Conservation (phyloP, 1,140 invertebrate genomes). For the Bombus breviceps region DNA sequence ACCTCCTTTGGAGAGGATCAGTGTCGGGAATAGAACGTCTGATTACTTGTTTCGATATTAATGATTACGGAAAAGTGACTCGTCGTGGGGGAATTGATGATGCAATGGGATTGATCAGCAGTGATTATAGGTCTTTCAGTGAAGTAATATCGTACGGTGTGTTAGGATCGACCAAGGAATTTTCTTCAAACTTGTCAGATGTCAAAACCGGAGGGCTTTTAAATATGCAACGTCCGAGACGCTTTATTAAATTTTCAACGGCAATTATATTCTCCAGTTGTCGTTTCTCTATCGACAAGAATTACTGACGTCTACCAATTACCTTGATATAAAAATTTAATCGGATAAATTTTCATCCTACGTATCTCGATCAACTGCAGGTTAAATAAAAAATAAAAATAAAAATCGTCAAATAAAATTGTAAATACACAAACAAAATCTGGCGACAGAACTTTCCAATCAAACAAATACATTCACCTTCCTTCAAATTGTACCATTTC, state of each 20-base stretch:
- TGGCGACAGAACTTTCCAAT: no score
- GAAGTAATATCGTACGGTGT: not conserved
- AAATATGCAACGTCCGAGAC: not conserved
- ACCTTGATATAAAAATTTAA: no score
- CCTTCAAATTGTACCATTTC: not conserved
- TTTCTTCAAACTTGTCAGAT: not conserved
- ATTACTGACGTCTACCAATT: no score
- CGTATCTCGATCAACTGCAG: no score
- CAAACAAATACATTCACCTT: not conserved
- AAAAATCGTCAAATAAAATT: not conserved
- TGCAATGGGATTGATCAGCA: not conserved
- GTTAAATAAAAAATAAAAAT: no score
- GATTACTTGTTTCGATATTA: conserved; percentile 10
- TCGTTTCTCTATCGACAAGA: no score
- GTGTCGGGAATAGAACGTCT: not conserved
- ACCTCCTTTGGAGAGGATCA: not conserved
- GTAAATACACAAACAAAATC: not conserved
- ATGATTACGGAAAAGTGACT: not conserved
- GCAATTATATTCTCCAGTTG: not conserved
- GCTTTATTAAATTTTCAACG: not conserved
- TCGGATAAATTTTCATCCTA: no score
- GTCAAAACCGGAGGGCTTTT: not conserved
- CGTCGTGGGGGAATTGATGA: not conserved
- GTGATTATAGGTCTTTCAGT: not conserved
- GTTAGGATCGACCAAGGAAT: not conserved